Conservation (phyloP, 2,797 vertebrate genomes). For the Neopelma chrysocephalum region DNA sequence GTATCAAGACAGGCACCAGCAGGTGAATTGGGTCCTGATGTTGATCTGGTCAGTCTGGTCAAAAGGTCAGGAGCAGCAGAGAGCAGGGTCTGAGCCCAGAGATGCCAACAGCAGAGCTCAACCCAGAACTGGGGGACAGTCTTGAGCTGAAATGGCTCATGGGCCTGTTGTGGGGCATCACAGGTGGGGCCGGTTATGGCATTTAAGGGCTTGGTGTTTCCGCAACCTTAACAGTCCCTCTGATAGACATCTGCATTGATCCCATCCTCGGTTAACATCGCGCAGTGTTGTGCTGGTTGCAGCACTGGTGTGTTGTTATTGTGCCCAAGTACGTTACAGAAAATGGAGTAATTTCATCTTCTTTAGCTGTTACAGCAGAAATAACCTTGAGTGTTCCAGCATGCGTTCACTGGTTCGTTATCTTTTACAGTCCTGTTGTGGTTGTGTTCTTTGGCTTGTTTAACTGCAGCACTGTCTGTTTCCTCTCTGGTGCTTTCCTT, state of each 20-base stretch:
- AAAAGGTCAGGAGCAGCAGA: neutral
- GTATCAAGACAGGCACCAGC: too few relatives aligned
- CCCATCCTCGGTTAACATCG: rapidly evolving
- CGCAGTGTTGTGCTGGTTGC: neutral
- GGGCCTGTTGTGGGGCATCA: rapidly evolving
- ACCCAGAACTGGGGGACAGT: neutral
- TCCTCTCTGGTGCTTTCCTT: neutral
- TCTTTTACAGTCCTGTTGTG: neutral
- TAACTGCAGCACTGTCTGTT: neutral
- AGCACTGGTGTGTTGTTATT: neutral
- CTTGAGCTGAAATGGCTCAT: neutral
- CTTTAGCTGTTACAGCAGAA: neutral
- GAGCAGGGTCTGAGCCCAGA: neutral
- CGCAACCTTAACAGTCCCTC: rapidly evolving
- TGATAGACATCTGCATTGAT: neutral
- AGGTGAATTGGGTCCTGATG: rapidly evolving
- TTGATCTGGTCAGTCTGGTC: neutral
- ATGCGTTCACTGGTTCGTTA: rapidly evolving
- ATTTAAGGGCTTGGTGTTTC: neutral
- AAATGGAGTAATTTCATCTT: neutral
- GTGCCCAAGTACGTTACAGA: neutral
- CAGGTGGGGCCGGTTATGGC: neutral
- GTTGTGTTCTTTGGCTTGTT: neutral
- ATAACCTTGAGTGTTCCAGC: constrained; percentile 16
- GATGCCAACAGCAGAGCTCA: rapidly evolving